A percentile compares a stretch with the other conserved stretches of the same genome.
These are phyloP conservation scores for Myripristis jacobus DNA, from an alignment of 2,797 vertebrate genomes.

Conservation along the genomic window DNA sequence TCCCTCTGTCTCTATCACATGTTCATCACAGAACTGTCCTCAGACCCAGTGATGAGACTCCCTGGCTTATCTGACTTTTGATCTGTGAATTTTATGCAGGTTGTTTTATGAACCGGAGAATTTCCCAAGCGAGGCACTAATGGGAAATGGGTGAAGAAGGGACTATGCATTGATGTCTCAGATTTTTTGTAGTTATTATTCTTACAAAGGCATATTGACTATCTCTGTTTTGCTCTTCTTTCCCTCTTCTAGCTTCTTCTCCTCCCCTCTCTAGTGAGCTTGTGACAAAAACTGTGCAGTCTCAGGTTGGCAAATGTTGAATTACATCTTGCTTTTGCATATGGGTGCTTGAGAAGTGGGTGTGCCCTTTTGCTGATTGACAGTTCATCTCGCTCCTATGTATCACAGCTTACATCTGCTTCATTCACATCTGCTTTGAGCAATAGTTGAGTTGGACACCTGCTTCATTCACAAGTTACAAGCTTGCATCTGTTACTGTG, in stretches of 20 bases:
- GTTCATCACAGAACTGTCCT: not conserved
- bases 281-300: constrained; percentile 6
- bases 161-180: not conserved
- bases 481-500: constrained; percentile 31
- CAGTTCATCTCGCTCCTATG: not conserved
- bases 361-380: not conserved
- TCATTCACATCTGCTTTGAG: constrained; percentile 28
- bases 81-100: not conserved
- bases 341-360: constrained; percentile 1
- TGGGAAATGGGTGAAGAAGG: not conserved
- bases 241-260: not conserved
- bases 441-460: not conserved
- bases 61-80: not conserved
- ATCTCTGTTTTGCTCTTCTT: not conserved
- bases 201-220: constrained; percentile 3
- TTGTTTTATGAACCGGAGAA: not conserved
- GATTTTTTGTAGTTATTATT: constrained; percentile 6
- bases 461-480: constrained; percentile 19
- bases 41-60: not conserved
- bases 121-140: not conserved
- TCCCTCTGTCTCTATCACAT: constrained; percentile 10
- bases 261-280: constrained; percentile 15
- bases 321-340: constrained; percentile 10
- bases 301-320: not conserved
- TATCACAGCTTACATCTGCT: constrained; percentile 12